A percentile compares a stretch with the other conserved stretches of the same genome.
Evolutionary conservation across 2,888 invertebrate species (phyloP).

Genomic region (Nephrotoma appendiculata): DNA sequence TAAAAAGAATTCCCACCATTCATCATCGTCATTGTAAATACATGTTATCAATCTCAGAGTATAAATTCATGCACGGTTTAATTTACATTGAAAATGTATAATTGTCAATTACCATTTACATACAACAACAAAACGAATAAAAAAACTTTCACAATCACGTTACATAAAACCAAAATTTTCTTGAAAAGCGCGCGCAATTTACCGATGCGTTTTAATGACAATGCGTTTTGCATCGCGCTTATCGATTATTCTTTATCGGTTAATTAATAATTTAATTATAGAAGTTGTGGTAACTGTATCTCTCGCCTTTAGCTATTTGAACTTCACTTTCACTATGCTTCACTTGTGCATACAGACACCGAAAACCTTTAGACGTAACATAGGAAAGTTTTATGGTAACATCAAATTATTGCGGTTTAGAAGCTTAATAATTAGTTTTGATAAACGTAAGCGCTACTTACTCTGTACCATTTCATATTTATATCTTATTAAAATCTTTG

Average conservation of each 20-base stretch:
- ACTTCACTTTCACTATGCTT: neutral
- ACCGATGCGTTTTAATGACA: too few species aligned
- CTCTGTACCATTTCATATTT: neutral
- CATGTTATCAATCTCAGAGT: neutral
- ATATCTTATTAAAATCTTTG: neutral
- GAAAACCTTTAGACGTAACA: neutral
- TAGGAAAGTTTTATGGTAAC: too few species aligned
- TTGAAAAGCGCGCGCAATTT: neutral
- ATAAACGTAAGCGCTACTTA: neutral
- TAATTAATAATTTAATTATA: neutral
- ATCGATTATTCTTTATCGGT: neutral
- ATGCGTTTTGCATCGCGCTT: neutral
- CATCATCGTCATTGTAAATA: neutral
- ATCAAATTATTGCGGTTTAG: neutral
- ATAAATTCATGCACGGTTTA: neutral
- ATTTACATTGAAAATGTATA: neutral
- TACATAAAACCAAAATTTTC: neutral
- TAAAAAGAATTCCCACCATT: neutral
- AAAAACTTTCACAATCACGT: neutral
- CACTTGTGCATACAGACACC: neutral
- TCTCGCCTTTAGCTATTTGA: neutral
- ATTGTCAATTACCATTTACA: neutral
- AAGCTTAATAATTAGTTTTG: neutral
- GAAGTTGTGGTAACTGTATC: too few species aligned
- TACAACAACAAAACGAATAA: neutral